These are phyloP conservation scores for Spinus pinus DNA, from an alignment of 2,797 vertebrate species.

Conservation along the genomic window DNA sequence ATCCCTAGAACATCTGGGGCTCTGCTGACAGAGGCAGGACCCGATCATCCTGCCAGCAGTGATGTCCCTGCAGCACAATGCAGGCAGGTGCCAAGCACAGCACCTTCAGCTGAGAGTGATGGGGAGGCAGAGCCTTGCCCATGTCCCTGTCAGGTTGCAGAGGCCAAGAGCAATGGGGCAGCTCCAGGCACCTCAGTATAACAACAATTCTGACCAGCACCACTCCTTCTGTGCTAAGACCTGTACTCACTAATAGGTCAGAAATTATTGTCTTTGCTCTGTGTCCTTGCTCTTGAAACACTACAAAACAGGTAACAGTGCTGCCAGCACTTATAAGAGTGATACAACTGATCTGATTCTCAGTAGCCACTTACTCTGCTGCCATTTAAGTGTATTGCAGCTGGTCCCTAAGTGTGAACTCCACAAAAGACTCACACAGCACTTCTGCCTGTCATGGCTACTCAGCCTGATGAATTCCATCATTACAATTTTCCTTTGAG, in stretches of 20 bases:
- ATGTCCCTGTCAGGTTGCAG: accelerated
- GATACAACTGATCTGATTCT: background rate
- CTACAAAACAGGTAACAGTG: background rate
- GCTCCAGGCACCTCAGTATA: background rate
- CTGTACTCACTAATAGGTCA: accelerated
- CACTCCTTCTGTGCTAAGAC: background rate
- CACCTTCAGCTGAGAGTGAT: accelerated
- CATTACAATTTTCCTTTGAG: background rate
- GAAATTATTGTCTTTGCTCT: background rate
- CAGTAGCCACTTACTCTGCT: background rate
- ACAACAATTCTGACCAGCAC: accelerated
- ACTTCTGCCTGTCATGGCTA: background rate
- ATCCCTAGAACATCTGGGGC: background rate
- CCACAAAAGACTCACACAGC: background rate
- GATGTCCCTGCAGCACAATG: background rate
- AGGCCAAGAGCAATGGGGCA: accelerated
- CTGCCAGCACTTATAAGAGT: background rate
- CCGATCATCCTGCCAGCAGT: accelerated
- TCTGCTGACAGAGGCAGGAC: background rate
- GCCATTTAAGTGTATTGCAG: background rate
- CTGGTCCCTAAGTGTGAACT: background rate
- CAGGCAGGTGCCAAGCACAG: background rate
- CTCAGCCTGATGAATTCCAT: background rate
- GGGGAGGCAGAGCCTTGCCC: background rate
- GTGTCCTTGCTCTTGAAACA: background rate